Conservation (phyloP, 2,888 invertebrate genomes). For the Machimus atricapillus region DNA sequence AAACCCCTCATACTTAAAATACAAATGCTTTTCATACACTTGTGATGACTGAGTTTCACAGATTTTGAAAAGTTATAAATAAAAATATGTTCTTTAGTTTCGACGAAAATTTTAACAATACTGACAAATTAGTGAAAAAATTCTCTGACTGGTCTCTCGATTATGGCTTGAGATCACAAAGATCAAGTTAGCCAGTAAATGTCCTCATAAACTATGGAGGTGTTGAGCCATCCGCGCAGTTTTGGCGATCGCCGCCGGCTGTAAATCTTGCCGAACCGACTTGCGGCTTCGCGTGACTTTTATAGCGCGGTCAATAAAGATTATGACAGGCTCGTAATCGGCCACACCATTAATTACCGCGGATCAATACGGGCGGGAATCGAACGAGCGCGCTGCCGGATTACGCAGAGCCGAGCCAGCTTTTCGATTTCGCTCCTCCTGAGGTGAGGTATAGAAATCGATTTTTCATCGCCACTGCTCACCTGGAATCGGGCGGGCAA, state of each 20-base stretch:
- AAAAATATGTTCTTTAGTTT: too few species aligned
- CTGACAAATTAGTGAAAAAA: neutral
- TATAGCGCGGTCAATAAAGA: conserved; percentile 15
- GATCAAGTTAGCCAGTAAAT: neutral
- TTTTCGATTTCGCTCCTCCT: conserved; percentile 4
- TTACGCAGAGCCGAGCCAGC: conserved; percentile 10
- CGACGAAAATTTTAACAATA: too few species aligned
- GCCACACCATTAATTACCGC: conserved; percentile 3
- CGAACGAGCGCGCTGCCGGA: neutral
- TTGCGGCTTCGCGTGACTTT: conserved; percentile 13
- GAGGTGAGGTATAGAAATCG: conserved; percentile 8
- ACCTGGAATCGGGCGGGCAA: neutral
- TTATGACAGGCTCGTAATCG: conserved; percentile 19
- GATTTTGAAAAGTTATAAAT: too few species aligned
- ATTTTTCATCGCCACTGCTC: neutral
- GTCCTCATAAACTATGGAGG: neutral
- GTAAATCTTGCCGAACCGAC: conserved; percentile 16
- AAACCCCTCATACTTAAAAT: too few species aligned
- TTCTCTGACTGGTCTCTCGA: neutral
- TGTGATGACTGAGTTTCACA: too few species aligned
- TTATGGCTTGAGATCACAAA: neutral
- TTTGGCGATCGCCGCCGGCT: conserved; percentile 7
- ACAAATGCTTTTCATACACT: too few species aligned
- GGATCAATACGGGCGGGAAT: neutral
- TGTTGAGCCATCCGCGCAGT: neutral